Conservation (phyloP, 2,113 vertebrate species). For the Stigmatopora nigra region DNA sequence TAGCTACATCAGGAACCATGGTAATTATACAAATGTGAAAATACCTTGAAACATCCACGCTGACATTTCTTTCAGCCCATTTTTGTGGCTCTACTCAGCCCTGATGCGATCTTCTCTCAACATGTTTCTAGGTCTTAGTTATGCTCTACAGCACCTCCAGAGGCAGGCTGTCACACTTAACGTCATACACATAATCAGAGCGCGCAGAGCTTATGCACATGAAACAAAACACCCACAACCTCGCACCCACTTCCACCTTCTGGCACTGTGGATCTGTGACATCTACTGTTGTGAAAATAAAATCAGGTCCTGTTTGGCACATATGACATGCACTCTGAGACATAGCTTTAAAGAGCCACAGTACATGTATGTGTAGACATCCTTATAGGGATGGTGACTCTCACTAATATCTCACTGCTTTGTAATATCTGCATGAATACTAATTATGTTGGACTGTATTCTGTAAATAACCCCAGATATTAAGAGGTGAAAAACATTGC, state of each 20-base stretch:
- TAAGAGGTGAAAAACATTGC: constrained; percentile 33
- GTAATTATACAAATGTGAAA: neutral
- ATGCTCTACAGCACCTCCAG: constrained; percentile 42
- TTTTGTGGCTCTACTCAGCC: neutral
- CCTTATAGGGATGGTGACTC: constrained; percentile 22
- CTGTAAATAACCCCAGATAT: neutral
- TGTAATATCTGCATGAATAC: constrained; percentile 10
- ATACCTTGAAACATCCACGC: neutral
- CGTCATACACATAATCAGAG: constrained; percentile 57
- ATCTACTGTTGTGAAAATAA: constrained; percentile 37
- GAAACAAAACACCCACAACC: constrained; percentile 62
- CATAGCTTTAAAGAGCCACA: neutral
- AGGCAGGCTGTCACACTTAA: constrained; percentile 61
- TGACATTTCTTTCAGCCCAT: neutral
- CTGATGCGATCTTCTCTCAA: constrained; percentile 3
- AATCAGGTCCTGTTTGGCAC: constrained; percentile 31
- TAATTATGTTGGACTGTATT: constrained; percentile 7
- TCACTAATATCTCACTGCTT: constrained; percentile 10
- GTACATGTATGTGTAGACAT: constrained; percentile 8
- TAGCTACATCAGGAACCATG: neutral
- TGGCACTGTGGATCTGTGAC: constrained; percentile 51
- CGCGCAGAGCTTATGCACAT: constrained; percentile 52
- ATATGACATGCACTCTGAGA: constrained; percentile 18
- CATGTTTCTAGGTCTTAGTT: constrained; percentile 32
- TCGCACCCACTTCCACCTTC: constrained; percentile 56